A percentile compares a stretch with the other conserved stretches of the same genome.
phyloP scores from a whole-genome alignment of 2,797 vertebrate species.

The Pseudopleuronectes americanus region DNA sequence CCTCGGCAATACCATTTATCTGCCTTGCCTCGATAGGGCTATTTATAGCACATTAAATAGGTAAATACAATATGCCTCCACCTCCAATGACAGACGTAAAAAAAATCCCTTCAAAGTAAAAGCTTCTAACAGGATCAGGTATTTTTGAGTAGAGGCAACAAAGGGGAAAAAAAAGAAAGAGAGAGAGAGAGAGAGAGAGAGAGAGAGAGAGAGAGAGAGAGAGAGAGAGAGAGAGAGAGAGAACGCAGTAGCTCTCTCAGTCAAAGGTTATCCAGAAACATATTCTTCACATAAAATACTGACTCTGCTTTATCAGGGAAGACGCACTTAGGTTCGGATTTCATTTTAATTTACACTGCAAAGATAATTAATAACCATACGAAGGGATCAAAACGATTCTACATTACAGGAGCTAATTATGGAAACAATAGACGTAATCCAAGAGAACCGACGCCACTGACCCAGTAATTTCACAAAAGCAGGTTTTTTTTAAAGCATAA shows the following conservation, averaged over 20 bases:
- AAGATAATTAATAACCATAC: conserved; percentile 25
- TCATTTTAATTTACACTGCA: conserved; percentile 31
- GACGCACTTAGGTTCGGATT: conserved; percentile 20
- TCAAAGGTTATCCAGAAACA: conserved; percentile 31
- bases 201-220: not conserved
- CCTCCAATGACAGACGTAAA: conserved; percentile 39
- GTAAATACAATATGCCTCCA: conserved; percentile 29
- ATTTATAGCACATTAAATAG: conserved; percentile 70
- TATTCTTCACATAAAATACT: conserved; percentile 27
- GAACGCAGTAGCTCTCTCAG: not conserved
- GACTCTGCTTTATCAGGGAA: conserved; percentile 10
- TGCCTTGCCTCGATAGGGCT: conserved; percentile 54
- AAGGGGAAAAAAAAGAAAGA: not conserved
- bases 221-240: not conserved
- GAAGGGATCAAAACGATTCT: conserved; percentile 35
- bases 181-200: not conserved
- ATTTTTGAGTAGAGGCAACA: conserved; percentile 28
- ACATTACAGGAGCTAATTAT: conserved; percentile 34
- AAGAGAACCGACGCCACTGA: conserved; percentile 31
- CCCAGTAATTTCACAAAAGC: conserved; percentile 31
- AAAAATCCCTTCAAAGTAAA: conserved; percentile 41
- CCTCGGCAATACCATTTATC: conserved; percentile 60
- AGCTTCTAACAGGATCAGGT: conserved; percentile 38
- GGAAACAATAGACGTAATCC: conserved; percentile 37
- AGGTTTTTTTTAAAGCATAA: conserved; percentile 10